Evolutionary conservation across 2,888 invertebrate genomes (phyloP), one percentile per base, ranked within the genome.

Genomic region (Patella depressa): DNA sequence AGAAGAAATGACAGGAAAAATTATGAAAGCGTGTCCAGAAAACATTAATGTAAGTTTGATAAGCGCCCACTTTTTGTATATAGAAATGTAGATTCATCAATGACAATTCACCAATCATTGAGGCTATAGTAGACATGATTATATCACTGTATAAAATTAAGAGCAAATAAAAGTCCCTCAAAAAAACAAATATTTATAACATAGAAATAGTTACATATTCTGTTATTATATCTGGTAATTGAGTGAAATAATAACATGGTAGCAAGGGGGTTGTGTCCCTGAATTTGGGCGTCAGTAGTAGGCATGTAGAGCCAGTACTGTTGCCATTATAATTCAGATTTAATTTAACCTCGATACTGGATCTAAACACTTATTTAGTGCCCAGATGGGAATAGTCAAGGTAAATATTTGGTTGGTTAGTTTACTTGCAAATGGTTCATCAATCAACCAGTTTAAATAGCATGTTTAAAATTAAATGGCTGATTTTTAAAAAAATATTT

Each of bases 251-350:
- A 0, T 7, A 9, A 1, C 7, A 1, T 45, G 9, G 45, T 9
- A 45, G 0, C 45, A 45, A 7, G 1, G 45, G 45, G 45, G 7
- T 45, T 45, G 9, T 65, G 65, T 65, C 19, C 65, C 65, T 65
- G 65, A 65, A 65, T 65, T 65, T 65, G 65, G 65, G 65, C 65
- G 65, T 65, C 65, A 65, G 65, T 19, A 19, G 19, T n/a, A 65
- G 65, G 65, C 65, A 65, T 65, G 15, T 65, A 65, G 65, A 65
- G 65, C 65, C 65, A 65, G 65, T 19, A 24, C 65, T 65, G 65
- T 65, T 65, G 65, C 65, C 65, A 65, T 65, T 65, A 65, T 65
- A 65, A 65, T 65, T 65, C 65, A 65, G 65, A 2, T 19, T 65
- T 65, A 9, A 9, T 65, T 24, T 65, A 65, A 24, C 65, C 65